Conservation (phyloP, 2,113 vertebrate species). For the Leucoraja erinaceus region DNA sequence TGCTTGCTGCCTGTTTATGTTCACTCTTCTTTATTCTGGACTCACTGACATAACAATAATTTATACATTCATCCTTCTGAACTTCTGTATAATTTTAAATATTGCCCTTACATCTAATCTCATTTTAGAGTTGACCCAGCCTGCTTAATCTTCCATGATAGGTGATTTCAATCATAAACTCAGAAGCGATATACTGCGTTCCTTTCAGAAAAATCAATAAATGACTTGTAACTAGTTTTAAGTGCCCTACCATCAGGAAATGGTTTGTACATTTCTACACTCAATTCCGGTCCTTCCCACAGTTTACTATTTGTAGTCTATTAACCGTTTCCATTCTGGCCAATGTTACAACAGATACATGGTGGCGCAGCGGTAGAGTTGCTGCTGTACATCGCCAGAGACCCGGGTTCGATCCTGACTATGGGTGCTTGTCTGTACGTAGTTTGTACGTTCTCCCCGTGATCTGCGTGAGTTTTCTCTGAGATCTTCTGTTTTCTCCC, state of each 20-base stretch:
- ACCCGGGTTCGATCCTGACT: too few species aligned
- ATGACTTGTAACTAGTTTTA: neutral
- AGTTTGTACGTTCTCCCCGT: too few species aligned
- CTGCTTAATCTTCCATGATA: too few species aligned
- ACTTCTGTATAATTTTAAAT: neutral
- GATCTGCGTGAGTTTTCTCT: too few species aligned
- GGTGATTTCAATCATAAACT: neutral
- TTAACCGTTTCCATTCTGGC: neutral
- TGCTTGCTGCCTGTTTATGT: neutral
- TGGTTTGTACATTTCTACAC: neutral
- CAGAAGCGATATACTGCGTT: neutral
- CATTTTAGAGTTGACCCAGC: neutral
- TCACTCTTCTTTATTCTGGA: neutral
- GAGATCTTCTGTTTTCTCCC: too few species aligned
- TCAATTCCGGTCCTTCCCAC: neutral
- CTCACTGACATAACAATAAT: neutral
- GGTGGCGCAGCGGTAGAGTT: too few species aligned
- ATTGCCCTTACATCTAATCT: neutral
- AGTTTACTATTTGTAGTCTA: neutral
- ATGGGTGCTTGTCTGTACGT: too few species aligned
- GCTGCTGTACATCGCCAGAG: too few species aligned
- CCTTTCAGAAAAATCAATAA: neutral
- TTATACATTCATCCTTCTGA: neutral
- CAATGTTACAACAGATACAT: neutral
- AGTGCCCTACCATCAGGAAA: neutral